Conservation (phyloP, 2,888 invertebrate genomes). For the Salpingus planirostris region DNA sequence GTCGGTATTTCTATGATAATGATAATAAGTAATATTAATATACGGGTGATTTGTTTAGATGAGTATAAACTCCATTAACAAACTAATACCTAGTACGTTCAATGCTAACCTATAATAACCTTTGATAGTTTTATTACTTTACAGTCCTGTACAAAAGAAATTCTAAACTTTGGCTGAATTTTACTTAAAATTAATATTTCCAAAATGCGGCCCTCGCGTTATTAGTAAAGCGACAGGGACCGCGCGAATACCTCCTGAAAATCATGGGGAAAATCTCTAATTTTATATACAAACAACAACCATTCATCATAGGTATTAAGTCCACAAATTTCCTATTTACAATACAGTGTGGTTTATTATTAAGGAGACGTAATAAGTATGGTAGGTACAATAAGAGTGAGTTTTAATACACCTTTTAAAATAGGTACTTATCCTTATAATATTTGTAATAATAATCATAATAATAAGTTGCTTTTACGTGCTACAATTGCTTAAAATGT, state of each 20-base stretch:
- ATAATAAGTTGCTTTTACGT: constrained; percentile 6
- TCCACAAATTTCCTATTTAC: too few species aligned
- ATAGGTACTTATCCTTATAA: constrained; percentile 6
- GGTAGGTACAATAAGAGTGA: too few species aligned
- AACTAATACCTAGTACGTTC: constrained; percentile 27
- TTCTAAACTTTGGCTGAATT: constrained; percentile 27
- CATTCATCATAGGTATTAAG: too few species aligned
- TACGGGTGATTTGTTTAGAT: constrained; percentile 24
- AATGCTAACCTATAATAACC: too few species aligned
- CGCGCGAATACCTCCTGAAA: too few species aligned
- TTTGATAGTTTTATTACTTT: too few species aligned
- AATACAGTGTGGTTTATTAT: too few species aligned
- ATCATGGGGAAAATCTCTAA: too few species aligned
- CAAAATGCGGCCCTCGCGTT: too few species aligned
- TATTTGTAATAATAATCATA: constrained; percentile 9
- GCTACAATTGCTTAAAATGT: constrained; percentile 9
- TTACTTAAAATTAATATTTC: constrained; percentile 17
- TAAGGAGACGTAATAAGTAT: too few species aligned
- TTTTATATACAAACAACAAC: constrained; percentile 13
- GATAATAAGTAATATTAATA: constrained; percentile 18
- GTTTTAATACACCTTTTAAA: too few species aligned
- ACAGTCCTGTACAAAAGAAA: constrained; percentile 19
- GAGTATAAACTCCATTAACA: constrained; percentile 22
- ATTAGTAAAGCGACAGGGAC: too few species aligned
- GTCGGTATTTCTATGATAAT: constrained; percentile 21